Percentiles rank a stretch among this genome's conserved stretches.
These are phyloP conservation scores for Timema cristinae DNA, from an alignment of 2,888 invertebrate species.

Conservation along the genomic window DNA sequence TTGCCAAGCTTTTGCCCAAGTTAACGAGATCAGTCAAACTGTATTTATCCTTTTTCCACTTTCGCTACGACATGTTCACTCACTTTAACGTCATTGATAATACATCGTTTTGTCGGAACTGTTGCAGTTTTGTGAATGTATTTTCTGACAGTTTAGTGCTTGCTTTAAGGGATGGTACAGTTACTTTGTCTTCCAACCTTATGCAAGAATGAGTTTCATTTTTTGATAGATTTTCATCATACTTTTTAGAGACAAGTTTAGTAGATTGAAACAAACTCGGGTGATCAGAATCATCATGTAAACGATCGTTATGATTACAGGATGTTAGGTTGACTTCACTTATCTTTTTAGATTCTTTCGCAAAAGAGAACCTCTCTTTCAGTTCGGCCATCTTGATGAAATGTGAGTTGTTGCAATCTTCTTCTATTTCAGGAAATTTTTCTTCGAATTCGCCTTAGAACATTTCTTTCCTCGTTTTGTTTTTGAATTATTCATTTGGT, in stretches of 20 bases:
- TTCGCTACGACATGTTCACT: too few relatives aligned
- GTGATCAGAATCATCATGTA: too few relatives aligned
- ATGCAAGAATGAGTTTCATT: background rate
- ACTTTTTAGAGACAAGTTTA: too few relatives aligned
- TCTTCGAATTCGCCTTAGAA: background rate
- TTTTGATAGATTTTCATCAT: background rate
- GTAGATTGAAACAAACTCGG: too few relatives aligned
- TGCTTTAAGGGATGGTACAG: background rate
- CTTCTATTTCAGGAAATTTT: background rate
- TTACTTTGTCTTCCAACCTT: background rate
- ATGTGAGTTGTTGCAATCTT: background rate
- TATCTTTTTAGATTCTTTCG: conserved; percentile 4
- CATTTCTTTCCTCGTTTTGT: conserved; percentile 9
- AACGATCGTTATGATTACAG: background rate
- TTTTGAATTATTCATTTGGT: background rate
- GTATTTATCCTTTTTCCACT: too few relatives aligned
- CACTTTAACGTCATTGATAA: background rate
- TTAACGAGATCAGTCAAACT: background rate
- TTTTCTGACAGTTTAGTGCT: conserved; percentile 10
- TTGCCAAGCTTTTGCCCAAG: background rate
- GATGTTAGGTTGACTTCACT: background rate
- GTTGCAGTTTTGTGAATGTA: conserved; percentile 12
- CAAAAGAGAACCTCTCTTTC: conserved; percentile 22
- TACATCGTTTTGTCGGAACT: background rate
- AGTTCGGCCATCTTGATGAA: conserved; percentile 1